phyloP scores from a whole-genome alignment of 2,888 invertebrate genomes.

The Callyntrura guangdongensis region DNA sequence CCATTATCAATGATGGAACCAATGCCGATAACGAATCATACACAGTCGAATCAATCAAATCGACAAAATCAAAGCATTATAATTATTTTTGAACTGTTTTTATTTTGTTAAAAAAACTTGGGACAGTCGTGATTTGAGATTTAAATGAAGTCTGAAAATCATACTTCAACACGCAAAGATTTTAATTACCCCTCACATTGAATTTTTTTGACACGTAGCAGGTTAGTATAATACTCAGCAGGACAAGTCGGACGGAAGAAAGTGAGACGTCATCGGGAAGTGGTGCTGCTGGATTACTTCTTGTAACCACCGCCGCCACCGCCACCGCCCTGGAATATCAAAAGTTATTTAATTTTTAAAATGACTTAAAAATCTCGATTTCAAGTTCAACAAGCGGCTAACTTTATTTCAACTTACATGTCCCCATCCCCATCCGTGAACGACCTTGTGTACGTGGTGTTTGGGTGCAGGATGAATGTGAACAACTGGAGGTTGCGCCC shows the following conservation, averaged over 20 bases:
- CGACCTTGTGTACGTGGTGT: constrained; percentile 64
- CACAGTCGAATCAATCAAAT: too few species aligned
- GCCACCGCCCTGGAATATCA: constrained; percentile 50
- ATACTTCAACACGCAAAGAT: background rate
- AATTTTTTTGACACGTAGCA: constrained; percentile 41
- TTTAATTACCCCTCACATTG: constrained; percentile 58
- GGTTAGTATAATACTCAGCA: constrained; percentile 39
- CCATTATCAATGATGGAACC: too few species aligned
- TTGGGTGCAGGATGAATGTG: constrained; percentile 75
- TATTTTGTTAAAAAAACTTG: constrained; percentile 74
- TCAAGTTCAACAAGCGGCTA: background rate
- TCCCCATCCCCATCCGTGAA: constrained; percentile 78
- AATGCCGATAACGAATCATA: background rate
- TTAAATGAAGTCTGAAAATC: constrained; percentile 39
- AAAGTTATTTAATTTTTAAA: background rate
- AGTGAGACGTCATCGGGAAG: background rate
- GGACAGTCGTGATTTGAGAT: constrained; percentile 76
- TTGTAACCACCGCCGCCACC: constrained; percentile 55
- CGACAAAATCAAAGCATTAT: background rate
- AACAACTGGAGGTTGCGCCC: constrained; percentile 69
- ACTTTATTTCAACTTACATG: constrained; percentile 57
- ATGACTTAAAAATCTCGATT: background rate
- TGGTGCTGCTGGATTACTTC: constrained; percentile 2
- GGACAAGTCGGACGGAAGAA: constrained; percentile 51
- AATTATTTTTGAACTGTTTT: constrained; percentile 66